Evolutionary conservation across 2,888 invertebrate genomes (phyloP).

Genomic region (Ormyrus labotus): DNA sequence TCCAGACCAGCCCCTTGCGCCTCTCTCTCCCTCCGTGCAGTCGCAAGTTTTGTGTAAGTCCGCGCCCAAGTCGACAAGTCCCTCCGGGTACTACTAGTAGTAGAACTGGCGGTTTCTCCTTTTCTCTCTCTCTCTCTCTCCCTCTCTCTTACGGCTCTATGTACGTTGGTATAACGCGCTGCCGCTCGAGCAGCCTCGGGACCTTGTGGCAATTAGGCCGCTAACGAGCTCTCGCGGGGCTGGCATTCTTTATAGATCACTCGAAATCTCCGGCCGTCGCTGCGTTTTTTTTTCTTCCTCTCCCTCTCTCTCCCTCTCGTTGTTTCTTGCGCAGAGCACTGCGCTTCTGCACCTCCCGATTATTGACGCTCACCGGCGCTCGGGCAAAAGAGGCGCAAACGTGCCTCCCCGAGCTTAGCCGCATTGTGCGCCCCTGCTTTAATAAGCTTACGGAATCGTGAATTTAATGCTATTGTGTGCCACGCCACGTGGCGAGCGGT

Average conservation of each 20-base stretch:
- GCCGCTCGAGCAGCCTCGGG: constrained; percentile 1
- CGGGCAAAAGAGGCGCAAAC: no score
- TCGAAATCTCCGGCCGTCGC: constrained; percentile 12
- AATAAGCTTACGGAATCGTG: no score
- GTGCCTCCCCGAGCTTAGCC: no score
- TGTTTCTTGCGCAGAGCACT: no score
- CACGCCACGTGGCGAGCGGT: no score
- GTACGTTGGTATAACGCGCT: background rate
- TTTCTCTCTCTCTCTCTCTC: background rate
- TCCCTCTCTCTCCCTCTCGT: no score
- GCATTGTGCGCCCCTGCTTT: no score
- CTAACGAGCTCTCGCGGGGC: constrained; percentile 60
- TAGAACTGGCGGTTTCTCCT: background rate
- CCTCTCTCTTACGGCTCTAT: background rate
- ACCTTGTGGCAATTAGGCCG: constrained; percentile 58
- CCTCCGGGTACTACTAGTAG: background rate
- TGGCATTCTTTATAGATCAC: constrained; percentile 48
- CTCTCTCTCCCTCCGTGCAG: background rate
- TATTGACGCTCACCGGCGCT: no score
- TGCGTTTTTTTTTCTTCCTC: background rate
- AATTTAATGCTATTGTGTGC: no score
- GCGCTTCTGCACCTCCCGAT: no score
- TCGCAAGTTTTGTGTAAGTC: constrained; percentile 46
- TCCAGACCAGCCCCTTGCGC: background rate
- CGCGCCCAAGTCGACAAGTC: constrained; percentile 28